Conservation (phyloP, 2,113 vertebrate species). For the Heterotilapia buettikoferi region DNA sequence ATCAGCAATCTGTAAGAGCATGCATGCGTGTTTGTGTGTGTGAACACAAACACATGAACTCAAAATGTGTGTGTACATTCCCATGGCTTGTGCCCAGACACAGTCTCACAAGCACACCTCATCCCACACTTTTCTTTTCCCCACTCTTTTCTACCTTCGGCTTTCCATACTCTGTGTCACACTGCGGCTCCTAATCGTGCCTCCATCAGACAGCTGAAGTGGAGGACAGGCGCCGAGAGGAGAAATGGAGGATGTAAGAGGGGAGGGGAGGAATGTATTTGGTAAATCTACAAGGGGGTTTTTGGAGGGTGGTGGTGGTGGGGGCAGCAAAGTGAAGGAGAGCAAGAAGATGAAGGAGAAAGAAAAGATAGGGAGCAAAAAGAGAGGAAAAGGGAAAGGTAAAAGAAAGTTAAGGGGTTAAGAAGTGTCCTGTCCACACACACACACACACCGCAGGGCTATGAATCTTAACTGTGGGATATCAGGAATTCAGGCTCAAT, state of each 20-base stretch:
- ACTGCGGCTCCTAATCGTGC: not conserved
- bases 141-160: not conserved
- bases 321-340: not conserved
- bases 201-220: not conserved
- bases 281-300: not conserved
- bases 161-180: not conserved
- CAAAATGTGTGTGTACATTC: not conserved
- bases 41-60: not conserved
- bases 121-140: not conserved
- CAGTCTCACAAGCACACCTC: not conserved
- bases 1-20: slow-evolving; percentile 23
- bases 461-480: slow-evolving; percentile 42
- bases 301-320: not conserved
- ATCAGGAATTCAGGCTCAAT: slow-evolving; percentile 45
- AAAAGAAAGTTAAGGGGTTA: not conserved
- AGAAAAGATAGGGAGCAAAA: not conserved
- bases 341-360: not conserved
- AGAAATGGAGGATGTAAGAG: slow-evolving; percentile 6
- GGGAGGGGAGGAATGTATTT: slow-evolving; percentile 7
- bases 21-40: accelerated
- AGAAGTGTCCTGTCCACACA: not conserved
- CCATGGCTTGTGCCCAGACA: not conserved
- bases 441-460: slow-evolving; percentile 3
- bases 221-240: not conserved
- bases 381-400: not conserved